A percentile compares a stretch with the other conserved stretches of the same genome.
These are phyloP conservation scores for Heliothis virescens DNA, from an alignment of 1,140 invertebrate genomes.

Conservation along the genomic window DNA sequence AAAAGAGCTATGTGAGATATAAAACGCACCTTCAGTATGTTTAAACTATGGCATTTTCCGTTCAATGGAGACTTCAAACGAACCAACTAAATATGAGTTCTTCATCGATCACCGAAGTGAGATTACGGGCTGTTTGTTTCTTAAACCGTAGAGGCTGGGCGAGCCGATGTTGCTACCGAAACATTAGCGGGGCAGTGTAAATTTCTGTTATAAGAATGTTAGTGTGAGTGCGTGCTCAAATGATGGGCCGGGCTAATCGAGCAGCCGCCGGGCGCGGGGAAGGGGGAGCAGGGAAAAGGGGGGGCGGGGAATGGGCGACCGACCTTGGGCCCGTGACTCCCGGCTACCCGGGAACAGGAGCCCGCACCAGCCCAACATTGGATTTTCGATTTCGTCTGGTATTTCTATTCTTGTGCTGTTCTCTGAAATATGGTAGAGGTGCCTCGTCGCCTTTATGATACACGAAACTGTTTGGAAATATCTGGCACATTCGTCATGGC, in stretches of 20 bases:
- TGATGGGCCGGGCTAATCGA: constrained; percentile 57
- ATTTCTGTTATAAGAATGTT: constrained; percentile 38
- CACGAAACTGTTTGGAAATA: not conserved
- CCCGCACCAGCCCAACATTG: constrained; percentile 59
- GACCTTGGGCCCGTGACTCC: constrained; percentile 69
- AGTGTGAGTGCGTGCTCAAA: constrained; percentile 55
- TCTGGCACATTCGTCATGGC: not conserved
- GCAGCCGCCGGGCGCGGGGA: constrained; percentile 27
- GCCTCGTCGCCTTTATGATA: not conserved
- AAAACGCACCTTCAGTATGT: too few relatives aligned
- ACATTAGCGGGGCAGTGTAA: constrained; percentile 48
- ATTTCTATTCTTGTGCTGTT: constrained; percentile 33
- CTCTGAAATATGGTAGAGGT: not conserved
- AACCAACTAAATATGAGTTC: constrained; percentile 35
- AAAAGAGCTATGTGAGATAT: not conserved
- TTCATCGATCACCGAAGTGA: constrained; percentile 41
- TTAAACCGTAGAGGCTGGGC: constrained; percentile 37
- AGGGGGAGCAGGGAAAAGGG: constrained; percentile 10
- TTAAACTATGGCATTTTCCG: constrained; percentile 41
- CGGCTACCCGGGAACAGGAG: constrained; percentile 56
- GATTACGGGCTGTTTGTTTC: constrained; percentile 50
- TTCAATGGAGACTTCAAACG: constrained; percentile 10
- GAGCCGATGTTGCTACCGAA: constrained; percentile 39
- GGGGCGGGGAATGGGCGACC: constrained; percentile 49
- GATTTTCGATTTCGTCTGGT: constrained; percentile 62